Evolutionary conservation across 2,113 vertebrate species (phyloP).

Genomic region (Brachirus orientalis): DNA sequence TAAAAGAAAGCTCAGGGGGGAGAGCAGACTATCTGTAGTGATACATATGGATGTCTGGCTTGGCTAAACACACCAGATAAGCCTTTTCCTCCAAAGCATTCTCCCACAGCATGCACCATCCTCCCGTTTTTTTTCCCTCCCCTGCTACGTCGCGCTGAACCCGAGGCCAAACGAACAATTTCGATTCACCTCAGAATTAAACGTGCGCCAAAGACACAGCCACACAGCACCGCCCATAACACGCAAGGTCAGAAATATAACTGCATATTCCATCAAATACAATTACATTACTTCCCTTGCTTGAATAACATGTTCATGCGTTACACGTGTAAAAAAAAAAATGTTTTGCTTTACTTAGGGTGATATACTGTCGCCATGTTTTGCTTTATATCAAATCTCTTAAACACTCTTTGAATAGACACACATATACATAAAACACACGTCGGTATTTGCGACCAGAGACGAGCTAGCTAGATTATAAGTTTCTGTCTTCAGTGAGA

Average conservation of each 20-base stretch:
- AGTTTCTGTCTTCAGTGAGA: constrained; percentile 57
- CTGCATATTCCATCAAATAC: constrained; percentile 52
- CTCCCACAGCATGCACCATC: constrained; percentile 47
- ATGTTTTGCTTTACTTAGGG: constrained; percentile 65
- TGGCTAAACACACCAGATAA: constrained; percentile 65
- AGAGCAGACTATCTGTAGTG: constrained; percentile 54
- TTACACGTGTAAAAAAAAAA: constrained; percentile 50
- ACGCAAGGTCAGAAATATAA: constrained; percentile 71
- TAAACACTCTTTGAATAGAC: constrained; percentile 56
- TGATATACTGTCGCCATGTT: constrained; percentile 4
- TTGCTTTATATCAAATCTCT: constrained; percentile 44
- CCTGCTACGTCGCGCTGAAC: constrained; percentile 45
- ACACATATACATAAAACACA: constrained; percentile 70
- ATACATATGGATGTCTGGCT: constrained; percentile 69
- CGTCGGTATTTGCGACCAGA: constrained; percentile 51
- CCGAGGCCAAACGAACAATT: constrained; percentile 46
- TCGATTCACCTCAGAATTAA: constrained; percentile 38
- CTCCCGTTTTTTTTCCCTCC: constrained; percentile 16
- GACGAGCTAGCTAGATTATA: constrained; percentile 74
- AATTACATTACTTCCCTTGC: constrained; percentile 68
- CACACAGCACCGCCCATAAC: constrained; percentile 72
- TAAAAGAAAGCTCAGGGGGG: constrained; percentile 56
- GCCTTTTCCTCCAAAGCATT: constrained; percentile 55
- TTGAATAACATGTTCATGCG: constrained; percentile 55
- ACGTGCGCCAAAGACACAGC: constrained; percentile 53